These are phyloP conservation scores for Heteromurus nitidus DNA, from an alignment of 2,888 invertebrate genomes.

Conservation along the genomic window DNA sequence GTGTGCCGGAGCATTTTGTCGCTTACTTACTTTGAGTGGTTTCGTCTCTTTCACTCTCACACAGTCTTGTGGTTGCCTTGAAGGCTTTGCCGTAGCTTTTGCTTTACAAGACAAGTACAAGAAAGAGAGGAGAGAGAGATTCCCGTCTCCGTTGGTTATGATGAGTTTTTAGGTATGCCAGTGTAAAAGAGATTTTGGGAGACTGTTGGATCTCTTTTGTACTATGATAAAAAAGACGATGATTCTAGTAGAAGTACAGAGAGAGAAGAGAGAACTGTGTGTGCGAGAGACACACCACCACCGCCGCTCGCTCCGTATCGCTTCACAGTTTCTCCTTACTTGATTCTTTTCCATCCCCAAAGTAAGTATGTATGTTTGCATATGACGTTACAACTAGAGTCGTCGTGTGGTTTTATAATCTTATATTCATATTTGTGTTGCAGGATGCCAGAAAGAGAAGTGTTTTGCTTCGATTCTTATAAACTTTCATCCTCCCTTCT, in stretches of 20 bases:
- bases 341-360: slow-evolving; percentile 36
- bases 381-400: slow-evolving; percentile 49
- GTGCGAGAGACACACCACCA: not conserved
- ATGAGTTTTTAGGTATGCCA: slow-evolving; percentile 54
- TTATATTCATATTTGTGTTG: slow-evolving; percentile 62
- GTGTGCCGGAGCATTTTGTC: slow-evolving; percentile 66
- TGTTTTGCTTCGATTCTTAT: slow-evolving; percentile 59
- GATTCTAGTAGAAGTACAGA: slow-evolving; percentile 24
- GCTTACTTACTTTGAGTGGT: slow-evolving; percentile 68
- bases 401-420: slow-evolving; percentile 60
- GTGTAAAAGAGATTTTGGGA: slow-evolving; percentile 52
- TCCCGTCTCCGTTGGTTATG: slow-evolving; percentile 60
- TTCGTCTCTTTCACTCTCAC: slow-evolving; percentile 60
- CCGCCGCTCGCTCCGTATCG: not conserved
- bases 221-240: slow-evolving; percentile 36
- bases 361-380: slow-evolving; percentile 44
- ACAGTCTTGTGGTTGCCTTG: slow-evolving; percentile 65
- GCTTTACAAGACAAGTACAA: slow-evolving; percentile 57
- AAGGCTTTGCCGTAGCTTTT: slow-evolving; percentile 58
- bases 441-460: slow-evolving; percentile 49
- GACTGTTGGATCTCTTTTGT: slow-evolving; percentile 25
- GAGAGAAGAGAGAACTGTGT: slow-evolving; percentile 23
- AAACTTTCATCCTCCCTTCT: slow-evolving; percentile 47
- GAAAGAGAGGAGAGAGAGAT: slow-evolving; percentile 41
- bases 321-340: slow-evolving; percentile 28